A percentile compares a stretch with the other conserved stretches of the same genome.
Conservation (phyloP, 2,888 invertebrate genomes). For the Patella depressa region DNA sequence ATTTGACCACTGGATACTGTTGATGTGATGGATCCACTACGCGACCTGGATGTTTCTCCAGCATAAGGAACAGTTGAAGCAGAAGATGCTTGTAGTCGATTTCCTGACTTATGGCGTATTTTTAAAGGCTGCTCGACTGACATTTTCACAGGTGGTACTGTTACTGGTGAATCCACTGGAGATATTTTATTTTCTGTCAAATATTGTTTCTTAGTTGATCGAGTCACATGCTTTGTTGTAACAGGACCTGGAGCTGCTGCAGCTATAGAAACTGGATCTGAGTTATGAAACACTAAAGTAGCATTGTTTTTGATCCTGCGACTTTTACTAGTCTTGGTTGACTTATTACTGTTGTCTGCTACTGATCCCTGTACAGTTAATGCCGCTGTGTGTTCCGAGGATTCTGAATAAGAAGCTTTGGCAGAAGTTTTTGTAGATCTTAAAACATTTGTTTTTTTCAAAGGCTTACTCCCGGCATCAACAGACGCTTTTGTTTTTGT, state of each 20-base stretch:
- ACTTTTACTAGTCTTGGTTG: neutral
- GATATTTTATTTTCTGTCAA: neutral
- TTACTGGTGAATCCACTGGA: neutral
- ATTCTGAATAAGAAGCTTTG: neutral
- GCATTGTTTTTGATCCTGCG: neutral
- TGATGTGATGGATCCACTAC: neutral
- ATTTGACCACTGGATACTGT: neutral
- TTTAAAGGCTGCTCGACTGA: neutral
- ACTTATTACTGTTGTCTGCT: neutral
- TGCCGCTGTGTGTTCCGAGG: neutral
- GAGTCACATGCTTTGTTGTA: neutral
- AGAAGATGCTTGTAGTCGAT: neutral
- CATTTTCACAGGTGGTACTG: neutral
- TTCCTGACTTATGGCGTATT: constrained; percentile 2
- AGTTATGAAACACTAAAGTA: neutral
- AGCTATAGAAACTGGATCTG: neutral
- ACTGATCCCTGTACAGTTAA: neutral
- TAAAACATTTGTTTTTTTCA: no score
- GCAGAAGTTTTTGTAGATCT: neutral
- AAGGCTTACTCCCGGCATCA: neutral
- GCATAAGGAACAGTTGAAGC: neutral
- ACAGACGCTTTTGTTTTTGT: neutral
- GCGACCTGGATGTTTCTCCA: neutral
- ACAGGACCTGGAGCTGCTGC: neutral
- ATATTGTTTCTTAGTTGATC: neutral